phyloP scores from a whole-genome alignment of 2,888 invertebrate species.

The Flabesymbios commensalis region DNA sequence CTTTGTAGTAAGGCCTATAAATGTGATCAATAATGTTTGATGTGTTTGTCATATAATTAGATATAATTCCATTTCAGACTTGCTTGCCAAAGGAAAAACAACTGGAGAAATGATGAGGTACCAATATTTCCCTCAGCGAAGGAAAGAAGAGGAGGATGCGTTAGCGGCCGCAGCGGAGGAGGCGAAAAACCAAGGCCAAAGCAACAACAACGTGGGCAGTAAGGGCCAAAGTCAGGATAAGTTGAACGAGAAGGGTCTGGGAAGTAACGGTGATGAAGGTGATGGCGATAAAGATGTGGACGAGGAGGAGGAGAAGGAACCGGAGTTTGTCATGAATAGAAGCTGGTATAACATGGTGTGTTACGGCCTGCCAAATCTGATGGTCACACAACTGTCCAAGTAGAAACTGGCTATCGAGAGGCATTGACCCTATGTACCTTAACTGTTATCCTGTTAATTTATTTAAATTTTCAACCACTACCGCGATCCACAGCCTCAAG shows the following conservation, averaged over 20 bases:
- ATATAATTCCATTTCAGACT: conserved; percentile 39
- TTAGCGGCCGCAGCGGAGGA: neutral
- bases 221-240: neutral
- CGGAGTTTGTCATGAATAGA: neutral
- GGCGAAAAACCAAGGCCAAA: neutral
- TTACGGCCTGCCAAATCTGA: conserved; percentile 58
- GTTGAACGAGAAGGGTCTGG: neutral
- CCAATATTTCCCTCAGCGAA: conserved; percentile 41
- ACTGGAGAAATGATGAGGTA: conserved; percentile 49
- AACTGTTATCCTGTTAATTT: too few species aligned
- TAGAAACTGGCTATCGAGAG: too few species aligned
- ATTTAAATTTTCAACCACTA: too few species aligned
- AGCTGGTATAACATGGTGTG: conserved; percentile 53
- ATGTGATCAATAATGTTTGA: too few species aligned
- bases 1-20: too few species aligned
- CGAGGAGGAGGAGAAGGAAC: neutral
- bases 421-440: too few species aligned
- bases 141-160: neutral
- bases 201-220: neutral
- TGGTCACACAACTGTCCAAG: conserved; percentile 47
- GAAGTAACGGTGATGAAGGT: neutral
- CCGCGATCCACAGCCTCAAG: too few species aligned
- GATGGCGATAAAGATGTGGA: neutral
- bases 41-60: neutral
- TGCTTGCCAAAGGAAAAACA: conserved; percentile 51